phyloP scores from a whole-genome alignment of 2,888 invertebrate species.

The Podabrus alpinus region DNA sequence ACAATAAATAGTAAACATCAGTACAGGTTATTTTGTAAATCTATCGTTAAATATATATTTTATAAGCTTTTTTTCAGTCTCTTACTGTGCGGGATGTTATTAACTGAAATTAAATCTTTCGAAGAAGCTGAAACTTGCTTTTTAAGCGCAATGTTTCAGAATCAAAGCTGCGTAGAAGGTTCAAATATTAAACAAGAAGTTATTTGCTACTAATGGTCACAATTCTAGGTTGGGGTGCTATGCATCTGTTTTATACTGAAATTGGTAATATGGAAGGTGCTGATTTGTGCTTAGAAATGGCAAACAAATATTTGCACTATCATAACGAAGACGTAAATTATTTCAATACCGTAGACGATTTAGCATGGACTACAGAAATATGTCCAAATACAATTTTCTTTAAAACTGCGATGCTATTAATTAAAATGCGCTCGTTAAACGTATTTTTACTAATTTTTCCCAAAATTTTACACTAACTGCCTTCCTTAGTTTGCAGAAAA shows the following conservation, averaged over 20 bases:
- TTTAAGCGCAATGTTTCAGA: constrained; percentile 42
- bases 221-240: constrained; percentile 45
- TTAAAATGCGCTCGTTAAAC: constrained; percentile 46
- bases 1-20: constrained; percentile 40
- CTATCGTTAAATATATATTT: background rate
- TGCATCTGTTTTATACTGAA: constrained; percentile 48
- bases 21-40: constrained; percentile 39
- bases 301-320: constrained; percentile 41
- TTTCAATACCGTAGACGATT: constrained; percentile 42
- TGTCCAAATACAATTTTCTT: constrained; percentile 45
- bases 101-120: constrained; percentile 40
- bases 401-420: constrained; percentile 42
- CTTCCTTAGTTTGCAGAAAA: constrained; percentile 37
- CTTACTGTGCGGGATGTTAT: constrained; percentile 44
- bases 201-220: background rate
- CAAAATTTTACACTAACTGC: background rate
- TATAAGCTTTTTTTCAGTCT: constrained; percentile 39
- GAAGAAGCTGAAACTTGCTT: constrained; percentile 51
- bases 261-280: constrained; percentile 45
- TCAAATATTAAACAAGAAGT: background rate
- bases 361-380: constrained; percentile 46
- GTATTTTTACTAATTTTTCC: constrained; percentile 26
- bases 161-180: constrained; percentile 50
- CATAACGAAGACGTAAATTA: constrained; percentile 25
- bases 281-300: constrained; percentile 47